Base-by-base conservation (phyloP, 1,140 invertebrate species). In the Micrasema minimum region DNA sequence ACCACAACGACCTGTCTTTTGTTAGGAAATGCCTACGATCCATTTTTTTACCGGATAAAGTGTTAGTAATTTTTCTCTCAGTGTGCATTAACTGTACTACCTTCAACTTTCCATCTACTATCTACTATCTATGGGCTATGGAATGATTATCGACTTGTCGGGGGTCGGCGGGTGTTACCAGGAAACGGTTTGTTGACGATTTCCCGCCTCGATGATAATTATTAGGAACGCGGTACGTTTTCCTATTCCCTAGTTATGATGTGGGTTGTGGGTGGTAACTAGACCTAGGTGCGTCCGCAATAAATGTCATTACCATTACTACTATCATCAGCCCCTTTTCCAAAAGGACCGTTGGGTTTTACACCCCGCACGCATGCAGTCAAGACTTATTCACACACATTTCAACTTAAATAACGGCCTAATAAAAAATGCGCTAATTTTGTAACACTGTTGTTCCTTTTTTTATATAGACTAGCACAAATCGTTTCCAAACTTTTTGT, bases 101-200 rank as follows among this genome's bases (percentile, higher is more conserved):
- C 16, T 20, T 20, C 5, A 7, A 48, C 16, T 16, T 6, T 48
- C 46, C 20, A 20, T 20, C 16, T 22, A 48, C 20, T 20, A 20
- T 20, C 16, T 22, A 48, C 20, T 20, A 48, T 48, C 46, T 20
- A 20, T 48, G 9, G 20, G 38, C 55, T 59, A 59, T 59, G 35
- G 55, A 59, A 59, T 38, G 16, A 41, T 9, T 59, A 59, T 59
- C 55, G 55, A 59, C 55, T 59, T 11, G 16, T 14, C 31, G 2
- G 37, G 35, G 55, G 53, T n/a, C 2, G 37, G 55, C 20, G 55
- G 55, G 55, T 41, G 55, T 59, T 59, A 35, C 55, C 55, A 59
- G 55, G 55, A 59, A 20, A 59, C 55, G 55, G 55, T 59, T 59
- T 59, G 55, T 59, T 59, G 55, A 59, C 55, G 55, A 38, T 59